phyloP scores from a whole-genome alignment of 2,113 vertebrate species.

The Passerina amoena region DNA sequence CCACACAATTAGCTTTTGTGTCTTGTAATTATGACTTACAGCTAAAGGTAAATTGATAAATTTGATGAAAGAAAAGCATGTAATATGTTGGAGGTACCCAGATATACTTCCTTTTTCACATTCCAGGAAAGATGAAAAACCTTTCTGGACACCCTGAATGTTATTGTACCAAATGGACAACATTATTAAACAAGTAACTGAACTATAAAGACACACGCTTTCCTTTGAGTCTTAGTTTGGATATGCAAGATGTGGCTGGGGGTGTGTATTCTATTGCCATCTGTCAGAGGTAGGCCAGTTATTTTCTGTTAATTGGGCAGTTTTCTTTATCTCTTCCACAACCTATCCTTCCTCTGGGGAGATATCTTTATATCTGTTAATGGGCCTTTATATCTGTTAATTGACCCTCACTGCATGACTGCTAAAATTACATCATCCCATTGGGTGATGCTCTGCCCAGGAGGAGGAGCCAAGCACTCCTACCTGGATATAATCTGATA shows the following conservation, averaged over 20 bases:
- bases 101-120: neutral
- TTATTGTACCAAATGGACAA: neutral
- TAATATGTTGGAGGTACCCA: neutral
- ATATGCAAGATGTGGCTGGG: no score
- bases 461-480: neutral
- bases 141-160: neutral
- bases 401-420: no score
- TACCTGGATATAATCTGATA: neutral
- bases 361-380: no score
- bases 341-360: no score
- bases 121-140: neutral
- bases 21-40: neutral
- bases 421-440: no score
- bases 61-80: neutral
- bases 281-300: no score
- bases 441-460: neutral
- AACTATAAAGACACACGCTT: neutral
- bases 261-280: no score
- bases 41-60: neutral
- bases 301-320: no score
- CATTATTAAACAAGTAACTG: neutral
- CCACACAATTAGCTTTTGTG: neutral
- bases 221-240: neutral
- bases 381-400: no score
- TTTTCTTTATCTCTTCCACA: no score